Conservation (phyloP, 2,113 vertebrate species). For the Cyrtonyx montezumae region DNA sequence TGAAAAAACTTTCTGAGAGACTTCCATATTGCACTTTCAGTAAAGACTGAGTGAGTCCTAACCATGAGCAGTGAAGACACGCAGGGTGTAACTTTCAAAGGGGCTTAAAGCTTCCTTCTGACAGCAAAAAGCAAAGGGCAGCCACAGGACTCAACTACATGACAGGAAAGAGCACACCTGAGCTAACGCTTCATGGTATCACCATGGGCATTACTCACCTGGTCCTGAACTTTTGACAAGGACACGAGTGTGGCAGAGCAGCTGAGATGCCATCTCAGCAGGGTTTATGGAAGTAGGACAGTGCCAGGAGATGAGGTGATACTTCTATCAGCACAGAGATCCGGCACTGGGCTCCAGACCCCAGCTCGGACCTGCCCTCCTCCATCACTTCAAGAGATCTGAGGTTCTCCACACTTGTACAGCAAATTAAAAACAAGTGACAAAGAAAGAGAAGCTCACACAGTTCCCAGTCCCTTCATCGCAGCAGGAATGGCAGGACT, state of each 20-base stretch:
- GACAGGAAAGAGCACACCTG: background rate
- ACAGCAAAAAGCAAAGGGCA: background rate
- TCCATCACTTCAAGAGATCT: background rate
- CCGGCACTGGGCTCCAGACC: background rate
- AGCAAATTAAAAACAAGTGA: background rate
- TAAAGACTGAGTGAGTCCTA: background rate
- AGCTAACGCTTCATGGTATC: background rate
- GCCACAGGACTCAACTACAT: background rate
- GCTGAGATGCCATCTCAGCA: background rate
- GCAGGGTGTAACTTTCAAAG: background rate
- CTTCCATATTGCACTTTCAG: background rate
- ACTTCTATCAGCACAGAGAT: background rate
- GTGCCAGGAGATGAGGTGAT: background rate
- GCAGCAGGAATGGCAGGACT: background rate
- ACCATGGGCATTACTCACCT: fast-evolving
- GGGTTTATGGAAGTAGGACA: background rate
- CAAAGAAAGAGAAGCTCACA: fast-evolving
- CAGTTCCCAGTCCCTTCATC: background rate
- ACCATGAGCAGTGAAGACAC: background rate
- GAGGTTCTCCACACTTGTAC: background rate
- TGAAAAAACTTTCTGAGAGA: background rate
- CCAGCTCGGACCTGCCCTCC: background rate
- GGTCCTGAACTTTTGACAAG: fast-evolving
- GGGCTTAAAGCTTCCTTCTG: background rate
- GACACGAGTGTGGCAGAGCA: fast-evolving